Base-by-base conservation (phyloP, 2,797 vertebrate species). In the Danio tinwini region DNA sequence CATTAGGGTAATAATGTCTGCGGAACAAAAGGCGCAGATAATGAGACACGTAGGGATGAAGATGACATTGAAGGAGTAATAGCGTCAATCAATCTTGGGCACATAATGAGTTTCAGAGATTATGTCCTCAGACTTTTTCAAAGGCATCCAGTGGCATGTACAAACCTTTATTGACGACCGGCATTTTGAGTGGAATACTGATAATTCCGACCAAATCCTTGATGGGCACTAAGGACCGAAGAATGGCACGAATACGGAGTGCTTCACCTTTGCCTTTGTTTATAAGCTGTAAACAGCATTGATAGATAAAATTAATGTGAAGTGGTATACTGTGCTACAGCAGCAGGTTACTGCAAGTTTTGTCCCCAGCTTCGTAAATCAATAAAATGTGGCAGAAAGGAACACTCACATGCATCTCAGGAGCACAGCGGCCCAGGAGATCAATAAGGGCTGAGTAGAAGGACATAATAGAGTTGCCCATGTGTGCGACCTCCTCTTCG, bases 391-490 rank as follows among this genome's bases (percentile, higher is more conserved):
- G 50, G 61, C 59, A 61, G 59, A 29, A 11, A 29, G 8, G 3
- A 77, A 21, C 80, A 90, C 98, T 96, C 89, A 99, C 98, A 56
- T 99, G 98, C 95, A 96, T 95, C 93, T 99, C 98, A 70, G 98
- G 98, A 85, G 98, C 98, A 76, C 98, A 99, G 85, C 98, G 98
- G 79, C 98, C 98, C 87, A 99, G 93, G 73, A 99, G 94, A 88
- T 99, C 98, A 77, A 99, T 99, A 6, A 99, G 97, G 58, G 96
- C 98, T 0, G 97, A 98, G 87, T 99, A 99, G 93, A 99, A 99
- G 3, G 98, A 99, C 97, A 99, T 98, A 85, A 99, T 99, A 83
- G 98, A 96, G 80, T 99, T 98, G 87, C 98, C 98, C 95, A 98
- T 97, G 86, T 99, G 98, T 78, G 97, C 95, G 6, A 96, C 87